Conservation (phyloP, 1,140 invertebrate genomes). For the Pseudomyrmex cubaensis region DNA sequence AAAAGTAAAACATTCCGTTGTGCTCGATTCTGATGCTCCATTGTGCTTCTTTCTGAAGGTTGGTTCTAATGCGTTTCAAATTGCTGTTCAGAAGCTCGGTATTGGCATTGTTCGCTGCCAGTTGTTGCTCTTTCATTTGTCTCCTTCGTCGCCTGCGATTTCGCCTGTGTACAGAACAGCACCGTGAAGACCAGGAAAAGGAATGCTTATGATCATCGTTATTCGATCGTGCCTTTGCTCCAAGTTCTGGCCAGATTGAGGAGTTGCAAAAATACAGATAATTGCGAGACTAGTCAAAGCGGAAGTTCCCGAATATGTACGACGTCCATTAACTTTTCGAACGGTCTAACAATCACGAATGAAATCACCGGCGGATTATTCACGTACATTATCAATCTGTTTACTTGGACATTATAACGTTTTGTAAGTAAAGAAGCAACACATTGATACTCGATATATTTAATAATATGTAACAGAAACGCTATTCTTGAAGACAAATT, state of each 20-base stretch:
- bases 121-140: slow-evolving; percentile 70
- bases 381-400: slow-evolving; percentile 66
- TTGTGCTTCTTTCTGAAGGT: too few species aligned
- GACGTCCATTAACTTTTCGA: background rate
- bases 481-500: too few species aligned
- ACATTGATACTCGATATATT: too few species aligned
- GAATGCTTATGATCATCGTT: slow-evolving; percentile 75
- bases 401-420: too few species aligned
- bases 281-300: slow-evolving; percentile 41
- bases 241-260: too few species aligned
- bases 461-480: too few species aligned
- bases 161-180: slow-evolving; percentile 78
- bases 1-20: too few species aligned
- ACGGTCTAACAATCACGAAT: slow-evolving; percentile 68
- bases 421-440: too few species aligned
- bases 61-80: background rate
- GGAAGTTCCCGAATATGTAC: slow-evolving; percentile 48
- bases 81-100: slow-evolving; percentile 80
- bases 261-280: too few species aligned
- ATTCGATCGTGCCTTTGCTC: slow-evolving; percentile 78
- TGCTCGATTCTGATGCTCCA: too few species aligned
- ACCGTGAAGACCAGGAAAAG: slow-evolving; percentile 71
- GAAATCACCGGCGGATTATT: slow-evolving; percentile 67
- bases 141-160: slow-evolving; percentile 76
- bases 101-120: slow-evolving; percentile 76